A percentile compares a stretch with the other conserved stretches of the same genome.
Conservation (phyloP, 2,888 invertebrate species). For the Drosophila atripex region DNA sequence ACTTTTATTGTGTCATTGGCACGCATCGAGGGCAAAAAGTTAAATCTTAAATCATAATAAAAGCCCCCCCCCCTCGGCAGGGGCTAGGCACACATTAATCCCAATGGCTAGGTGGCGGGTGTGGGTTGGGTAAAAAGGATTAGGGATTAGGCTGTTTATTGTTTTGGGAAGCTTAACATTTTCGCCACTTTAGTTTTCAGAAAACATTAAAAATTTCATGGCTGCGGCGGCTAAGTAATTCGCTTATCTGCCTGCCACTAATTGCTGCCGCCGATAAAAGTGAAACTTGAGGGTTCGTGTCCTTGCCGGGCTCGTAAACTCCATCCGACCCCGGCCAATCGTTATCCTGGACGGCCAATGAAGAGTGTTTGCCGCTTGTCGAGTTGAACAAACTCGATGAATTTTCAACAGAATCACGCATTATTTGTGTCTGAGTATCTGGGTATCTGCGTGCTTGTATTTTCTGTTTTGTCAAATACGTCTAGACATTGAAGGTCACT, state of each 20-base stretch:
- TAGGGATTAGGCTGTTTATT: slow-evolving; percentile 26
- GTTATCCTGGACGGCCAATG: not conserved
- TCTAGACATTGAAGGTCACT: slow-evolving; percentile 77
- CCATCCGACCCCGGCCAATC: not conserved
- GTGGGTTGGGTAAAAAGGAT: slow-evolving; percentile 13
- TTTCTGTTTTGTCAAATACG: slow-evolving; percentile 65
- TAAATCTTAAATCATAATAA: slow-evolving; percentile 65
- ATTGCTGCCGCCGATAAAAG: slow-evolving; percentile 53
- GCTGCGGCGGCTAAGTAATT: slow-evolving; percentile 24
- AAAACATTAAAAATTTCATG: slow-evolving; percentile 26
- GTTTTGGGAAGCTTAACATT: slow-evolving; percentile 23
- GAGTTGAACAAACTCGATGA: slow-evolving; percentile 70
- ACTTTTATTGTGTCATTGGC: slow-evolving; percentile 68
- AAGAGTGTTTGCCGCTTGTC: slow-evolving; percentile 7
- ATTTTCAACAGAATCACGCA: slow-evolving; percentile 47
- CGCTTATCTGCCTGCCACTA: slow-evolving; percentile 50
- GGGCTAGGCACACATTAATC: slow-evolving; percentile 7
- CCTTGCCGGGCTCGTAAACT: slow-evolving; percentile 24
- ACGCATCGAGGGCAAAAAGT: slow-evolving; percentile 62
- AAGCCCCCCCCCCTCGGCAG: slow-evolving; percentile 10
- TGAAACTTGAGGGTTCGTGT: slow-evolving; percentile 11
- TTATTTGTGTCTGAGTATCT: slow-evolving; percentile 42
- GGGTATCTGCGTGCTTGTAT: slow-evolving; percentile 38
- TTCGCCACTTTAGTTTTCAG: slow-evolving; percentile 6
- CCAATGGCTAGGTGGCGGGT: not conserved